Evolutionary conservation across 2,113 vertebrate genomes (phyloP).

Genomic region (Sturnus vulgaris): DNA sequence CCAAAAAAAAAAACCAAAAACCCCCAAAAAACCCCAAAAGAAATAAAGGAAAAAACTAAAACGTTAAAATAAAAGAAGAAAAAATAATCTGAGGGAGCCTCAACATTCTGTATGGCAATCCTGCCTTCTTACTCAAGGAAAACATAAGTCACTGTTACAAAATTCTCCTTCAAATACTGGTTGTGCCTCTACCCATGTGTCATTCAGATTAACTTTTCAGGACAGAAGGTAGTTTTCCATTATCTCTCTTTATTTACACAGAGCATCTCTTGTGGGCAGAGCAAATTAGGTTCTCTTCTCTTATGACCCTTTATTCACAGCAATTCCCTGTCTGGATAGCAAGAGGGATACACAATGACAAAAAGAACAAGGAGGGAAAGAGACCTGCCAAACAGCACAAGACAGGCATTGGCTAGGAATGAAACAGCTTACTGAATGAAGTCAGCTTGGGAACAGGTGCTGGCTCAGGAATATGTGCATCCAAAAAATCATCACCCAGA

Average conservation of each 20-base stretch:
- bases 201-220: slow-evolving; percentile 28
- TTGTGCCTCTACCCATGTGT: not conserved
- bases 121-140: not conserved
- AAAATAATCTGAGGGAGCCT: not conserved
- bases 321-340: not conserved
- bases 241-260: slow-evolving; percentile 49
- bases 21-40: not conserved
- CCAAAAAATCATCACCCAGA: not conserved
- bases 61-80: not conserved
- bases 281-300: slow-evolving; percentile 37
- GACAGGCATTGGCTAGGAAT: not conserved
- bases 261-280: slow-evolving; percentile 16
- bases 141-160: slow-evolving; percentile 24
- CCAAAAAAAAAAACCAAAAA: no score
- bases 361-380: not conserved
- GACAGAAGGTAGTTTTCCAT: slow-evolving; percentile 41
- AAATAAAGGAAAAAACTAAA: not conserved
- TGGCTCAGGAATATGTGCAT: not conserved
- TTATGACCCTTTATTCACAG: slow-evolving; percentile 21
- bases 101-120: not conserved
- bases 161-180: slow-evolving; percentile 2
- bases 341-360: not conserved
- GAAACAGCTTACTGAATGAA: not conserved
- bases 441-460: not conserved
- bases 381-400: not conserved